Evolutionary conservation across 1,140 invertebrate species (phyloP), one percentile per base, ranked within the genome.

Genomic region (Drosophila lacertosa): DNA sequence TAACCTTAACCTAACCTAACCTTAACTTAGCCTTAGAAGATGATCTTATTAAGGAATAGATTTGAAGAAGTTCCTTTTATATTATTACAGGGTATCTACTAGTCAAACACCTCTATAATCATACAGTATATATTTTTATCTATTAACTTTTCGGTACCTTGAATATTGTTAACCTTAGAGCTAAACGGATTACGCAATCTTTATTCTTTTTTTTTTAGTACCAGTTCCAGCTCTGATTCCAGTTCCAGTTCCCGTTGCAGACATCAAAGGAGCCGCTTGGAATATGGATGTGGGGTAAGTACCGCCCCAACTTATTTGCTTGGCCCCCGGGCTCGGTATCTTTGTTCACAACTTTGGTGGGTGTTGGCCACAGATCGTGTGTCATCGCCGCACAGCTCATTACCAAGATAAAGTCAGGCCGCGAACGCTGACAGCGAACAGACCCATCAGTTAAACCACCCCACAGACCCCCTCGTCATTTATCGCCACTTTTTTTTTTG

Each of bases 291-390:
- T 72, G 78, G 78, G 80, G 60, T 69, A 57, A 78, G 69, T 54
- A 64, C 45, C 42, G 47, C 59, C 42, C 35, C 39, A 71, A 65
- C 16, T 35, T 79, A 71, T 82, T 81, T 82, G 69, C 63, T 77
- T 37, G 70, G 53, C 55, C 55, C 33, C n/a, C n/a, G n/a, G n/a
- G 53, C 24, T 33, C n/a, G 60, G 55, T 67, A 67, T 59, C 32
- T 68, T 57, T 72, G 80, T 81, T 81, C 69, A 82, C 78, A 81
- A 77, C 74, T 78, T 74, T 69, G 64, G 73, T 70, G 79, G 78
- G 78, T 82, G 78, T 82, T 82, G 78, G 74, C 78, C 54, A 39
- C 59, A 71, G 78, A 53, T 58, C 40, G 50, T 74, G 71, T 74
- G 71, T 74, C 71, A 74, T 69, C 66, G 33, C 15, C 15, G 16